phyloP scores from a whole-genome alignment of 1,140 invertebrate species.

The Drosophila erecta region DNA sequence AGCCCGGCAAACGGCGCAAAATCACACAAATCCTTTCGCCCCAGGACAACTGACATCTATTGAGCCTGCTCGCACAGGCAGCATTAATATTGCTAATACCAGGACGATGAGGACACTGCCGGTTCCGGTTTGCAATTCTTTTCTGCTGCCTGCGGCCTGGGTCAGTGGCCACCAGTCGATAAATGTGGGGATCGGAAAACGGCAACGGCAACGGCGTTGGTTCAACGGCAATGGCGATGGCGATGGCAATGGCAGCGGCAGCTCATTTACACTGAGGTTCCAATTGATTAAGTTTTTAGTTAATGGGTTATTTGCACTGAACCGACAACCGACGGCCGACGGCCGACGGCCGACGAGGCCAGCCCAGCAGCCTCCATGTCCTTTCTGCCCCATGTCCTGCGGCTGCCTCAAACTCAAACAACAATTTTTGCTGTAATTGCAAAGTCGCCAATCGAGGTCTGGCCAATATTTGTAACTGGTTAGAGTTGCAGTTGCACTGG shows the following conservation, averaged over 20 bases:
- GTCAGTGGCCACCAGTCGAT: conserved; percentile 51
- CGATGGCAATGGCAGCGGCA: conserved; percentile 34
- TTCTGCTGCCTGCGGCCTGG: conserved; percentile 32
- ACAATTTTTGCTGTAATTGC: conserved; percentile 81
- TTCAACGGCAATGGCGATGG: conserved; percentile 21
- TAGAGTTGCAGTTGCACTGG: conserved; percentile 74
- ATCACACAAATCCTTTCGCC: conserved; percentile 16
- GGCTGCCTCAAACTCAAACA: conserved; percentile 66
- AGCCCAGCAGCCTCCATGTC: conserved; percentile 17
- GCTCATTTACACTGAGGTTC: conserved; percentile 73
- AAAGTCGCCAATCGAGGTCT: conserved; percentile 70
- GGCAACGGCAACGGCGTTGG: conserved; percentile 14
- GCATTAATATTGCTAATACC: conserved; percentile 71
- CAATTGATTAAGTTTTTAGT: conserved; percentile 83
- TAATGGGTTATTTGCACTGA: conserved; percentile 81
- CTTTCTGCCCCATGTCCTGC: conserved; percentile 57
- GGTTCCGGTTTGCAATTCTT: conserved; percentile 10
- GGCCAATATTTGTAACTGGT: conserved; percentile 80
- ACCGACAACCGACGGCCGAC: conserved; percentile 32
- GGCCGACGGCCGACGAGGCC: conserved; percentile 25
- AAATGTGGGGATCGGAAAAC: conserved; percentile 41
- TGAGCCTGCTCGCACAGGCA: conserved; percentile 39
- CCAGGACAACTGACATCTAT: conserved; percentile 62
- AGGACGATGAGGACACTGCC: conserved; percentile 15
- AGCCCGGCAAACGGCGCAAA: conserved; percentile 1